Conservation (phyloP, 2,113 vertebrate species). For the Sterrhoptilus dennistouni region DNA sequence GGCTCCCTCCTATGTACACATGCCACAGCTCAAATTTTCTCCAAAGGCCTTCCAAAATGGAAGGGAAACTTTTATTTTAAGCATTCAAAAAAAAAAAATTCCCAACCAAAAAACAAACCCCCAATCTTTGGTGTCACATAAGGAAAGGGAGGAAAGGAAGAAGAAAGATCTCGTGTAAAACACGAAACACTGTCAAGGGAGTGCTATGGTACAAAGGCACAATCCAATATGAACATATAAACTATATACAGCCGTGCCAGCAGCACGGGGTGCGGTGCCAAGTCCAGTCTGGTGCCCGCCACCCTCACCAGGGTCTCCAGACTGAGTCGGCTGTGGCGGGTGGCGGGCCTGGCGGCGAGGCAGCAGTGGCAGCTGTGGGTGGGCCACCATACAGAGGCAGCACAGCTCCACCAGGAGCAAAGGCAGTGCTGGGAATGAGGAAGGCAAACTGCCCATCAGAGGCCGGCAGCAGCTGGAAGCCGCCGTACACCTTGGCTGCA, state of each 20-base stretch:
- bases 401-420: constrained; percentile 85
- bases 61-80: constrained; percentile 44
- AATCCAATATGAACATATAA: constrained; percentile 97
- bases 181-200: constrained; percentile 81
- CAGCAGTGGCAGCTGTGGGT: constrained; percentile 54
- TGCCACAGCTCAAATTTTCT: constrained; percentile 21
- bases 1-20: not conserved
- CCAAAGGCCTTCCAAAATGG: constrained; percentile 57
- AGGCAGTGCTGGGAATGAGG: constrained; percentile 92
- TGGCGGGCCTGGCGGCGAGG: constrained; percentile 69
- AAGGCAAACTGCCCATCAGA: constrained; percentile 97
- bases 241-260: constrained; percentile 56
- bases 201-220: constrained; percentile 91
- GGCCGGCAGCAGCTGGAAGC: constrained; percentile 96
- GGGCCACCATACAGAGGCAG: constrained; percentile 87
- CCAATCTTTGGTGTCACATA: constrained; percentile 60
- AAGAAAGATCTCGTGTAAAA: constrained; percentile 79
- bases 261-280: constrained; percentile 25
- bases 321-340: constrained; percentile 86
- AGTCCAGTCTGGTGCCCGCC: constrained; percentile 16
- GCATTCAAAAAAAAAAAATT: not conserved
- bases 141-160: not conserved
- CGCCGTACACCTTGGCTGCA: constrained; percentile 87
- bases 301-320: constrained; percentile 94
- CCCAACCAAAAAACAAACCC: not conserved